These are phyloP conservation scores for Acrossocheilus wenchowensis DNA, from an alignment of 2,797 vertebrate species.

Conservation along the genomic window DNA sequence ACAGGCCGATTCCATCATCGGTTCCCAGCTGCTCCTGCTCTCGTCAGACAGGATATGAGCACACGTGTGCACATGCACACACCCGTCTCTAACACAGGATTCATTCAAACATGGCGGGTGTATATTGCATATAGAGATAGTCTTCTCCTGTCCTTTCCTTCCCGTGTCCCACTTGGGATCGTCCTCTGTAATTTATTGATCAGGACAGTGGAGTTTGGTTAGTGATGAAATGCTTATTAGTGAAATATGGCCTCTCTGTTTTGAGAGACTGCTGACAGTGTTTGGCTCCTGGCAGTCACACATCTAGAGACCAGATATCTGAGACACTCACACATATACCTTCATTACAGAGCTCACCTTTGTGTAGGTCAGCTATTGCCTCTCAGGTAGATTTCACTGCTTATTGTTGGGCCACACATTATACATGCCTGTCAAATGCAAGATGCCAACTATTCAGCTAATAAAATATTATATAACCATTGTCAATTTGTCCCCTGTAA, in stretches of 20 bases:
- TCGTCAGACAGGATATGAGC: constrained; percentile 72
- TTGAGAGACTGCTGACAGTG: constrained; percentile 56
- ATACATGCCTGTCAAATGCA: background rate
- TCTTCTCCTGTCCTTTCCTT: constrained; percentile 28
- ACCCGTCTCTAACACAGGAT: constrained; percentile 19
- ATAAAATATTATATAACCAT: background rate
- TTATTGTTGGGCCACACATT: constrained; percentile 18
- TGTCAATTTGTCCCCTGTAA: background rate
- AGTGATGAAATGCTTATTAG: constrained; percentile 59
- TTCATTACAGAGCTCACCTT: constrained; percentile 44
- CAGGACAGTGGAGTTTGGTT: constrained; percentile 48
- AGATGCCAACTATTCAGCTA: background rate
- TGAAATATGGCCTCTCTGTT: constrained; percentile 56
- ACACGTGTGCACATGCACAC: constrained; percentile 62
- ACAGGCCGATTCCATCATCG: constrained; percentile 81
- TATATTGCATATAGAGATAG: background rate
- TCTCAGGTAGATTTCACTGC: constrained; percentile 24
- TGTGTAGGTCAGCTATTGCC: constrained; percentile 45
- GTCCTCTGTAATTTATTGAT: constrained; percentile 55
- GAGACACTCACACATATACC: constrained; percentile 46
- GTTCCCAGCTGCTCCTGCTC: constrained; percentile 78
- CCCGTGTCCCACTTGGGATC: constrained; percentile 49
- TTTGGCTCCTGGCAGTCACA: constrained; percentile 54
- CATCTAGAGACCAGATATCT: constrained; percentile 50
- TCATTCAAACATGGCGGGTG: constrained; percentile 52